A percentile compares a stretch with the other conserved stretches of the same genome.
These are phyloP conservation scores for Calypte anna DNA, from an alignment of 2,113 vertebrate genomes.

Conservation along the genomic window DNA sequence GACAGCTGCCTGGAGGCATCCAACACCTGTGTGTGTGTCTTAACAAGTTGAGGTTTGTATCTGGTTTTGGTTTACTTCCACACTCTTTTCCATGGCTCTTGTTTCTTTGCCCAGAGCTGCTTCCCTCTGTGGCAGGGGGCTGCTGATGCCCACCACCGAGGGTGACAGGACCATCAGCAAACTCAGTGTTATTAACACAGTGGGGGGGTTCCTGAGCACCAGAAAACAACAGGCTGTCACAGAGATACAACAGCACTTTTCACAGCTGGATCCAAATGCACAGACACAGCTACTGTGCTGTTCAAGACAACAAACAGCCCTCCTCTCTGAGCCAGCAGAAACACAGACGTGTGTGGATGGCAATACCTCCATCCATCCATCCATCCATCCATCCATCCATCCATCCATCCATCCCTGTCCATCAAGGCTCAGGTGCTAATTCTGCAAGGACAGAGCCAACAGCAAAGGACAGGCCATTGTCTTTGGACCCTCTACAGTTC, in stretches of 20 bases:
- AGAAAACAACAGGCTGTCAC: not conserved
- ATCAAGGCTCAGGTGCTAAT: accelerated
- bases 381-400: no score
- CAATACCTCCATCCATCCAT: accelerated
- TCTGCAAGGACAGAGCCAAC: not conserved
- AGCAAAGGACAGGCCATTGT: not conserved
- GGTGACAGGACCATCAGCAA: not conserved
- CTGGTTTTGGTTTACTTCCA: not conserved
- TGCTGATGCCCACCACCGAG: accelerated
- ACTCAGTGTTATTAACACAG: not conserved
- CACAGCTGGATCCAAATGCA: not conserved
- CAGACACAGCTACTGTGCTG: not conserved
- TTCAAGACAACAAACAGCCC: not conserved
- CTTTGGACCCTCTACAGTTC: not conserved
- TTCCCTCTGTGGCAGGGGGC: accelerated
- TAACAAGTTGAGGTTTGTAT: not conserved
- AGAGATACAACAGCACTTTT: not conserved
- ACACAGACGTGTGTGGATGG: accelerated
- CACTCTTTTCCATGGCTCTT: accelerated
- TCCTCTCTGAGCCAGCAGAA: accelerated
- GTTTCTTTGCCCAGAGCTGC: not conserved
- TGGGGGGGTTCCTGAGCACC: not conserved
- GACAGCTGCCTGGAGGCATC: not conserved
- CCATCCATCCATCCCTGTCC: no score
- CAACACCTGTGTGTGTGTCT: accelerated